Evolutionary conservation across 1,140 invertebrate genomes (phyloP).

Genomic region (Drosophila nigrodunni): DNA sequence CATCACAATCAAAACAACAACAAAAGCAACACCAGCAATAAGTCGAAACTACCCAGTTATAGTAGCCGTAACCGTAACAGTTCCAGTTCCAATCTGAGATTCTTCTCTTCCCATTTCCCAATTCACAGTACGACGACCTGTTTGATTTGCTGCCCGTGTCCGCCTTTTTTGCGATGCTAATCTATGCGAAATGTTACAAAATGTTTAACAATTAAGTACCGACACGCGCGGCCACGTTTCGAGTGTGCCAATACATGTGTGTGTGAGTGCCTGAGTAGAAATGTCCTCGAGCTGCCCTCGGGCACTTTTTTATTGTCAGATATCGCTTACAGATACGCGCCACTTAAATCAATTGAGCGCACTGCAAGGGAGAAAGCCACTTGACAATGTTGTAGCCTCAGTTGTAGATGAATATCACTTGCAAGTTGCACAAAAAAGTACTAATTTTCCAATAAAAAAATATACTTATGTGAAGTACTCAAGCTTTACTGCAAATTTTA

Average conservation of each 20-base stretch:
- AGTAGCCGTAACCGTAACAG: neutral
- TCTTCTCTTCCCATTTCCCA: neutral
- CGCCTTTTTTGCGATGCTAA: constrained; percentile 81
- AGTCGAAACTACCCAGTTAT: constrained; percentile 63
- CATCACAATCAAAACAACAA: constrained; percentile 76
- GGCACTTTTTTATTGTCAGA: constrained; percentile 70
- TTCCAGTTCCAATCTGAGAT: neutral
- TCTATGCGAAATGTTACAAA: constrained; percentile 83
- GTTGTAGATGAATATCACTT: constrained; percentile 46
- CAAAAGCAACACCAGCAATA: constrained; percentile 33
- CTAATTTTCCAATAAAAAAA: constrained; percentile 44
- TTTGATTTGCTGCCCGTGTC: constrained; percentile 66
- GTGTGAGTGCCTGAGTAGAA: neutral
- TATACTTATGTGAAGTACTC: too few species aligned
- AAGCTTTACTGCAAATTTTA: too few species aligned
- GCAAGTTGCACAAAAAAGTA: constrained; percentile 43
- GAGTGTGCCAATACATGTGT: constrained; percentile 41
- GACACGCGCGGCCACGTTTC: constrained; percentile 79
- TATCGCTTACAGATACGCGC: constrained; percentile 70
- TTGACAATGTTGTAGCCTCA: constrained; percentile 35
- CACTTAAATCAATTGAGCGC: constrained; percentile 56
- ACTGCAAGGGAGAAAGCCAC: constrained; percentile 34
- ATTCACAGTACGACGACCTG: constrained; percentile 58
- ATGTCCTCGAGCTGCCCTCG: constrained; percentile 15
- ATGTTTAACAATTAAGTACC: constrained; percentile 84